These are phyloP conservation scores for Drosophila bunnanda DNA, from an alignment of 2,888 invertebrate genomes.

Conservation along the genomic window DNA sequence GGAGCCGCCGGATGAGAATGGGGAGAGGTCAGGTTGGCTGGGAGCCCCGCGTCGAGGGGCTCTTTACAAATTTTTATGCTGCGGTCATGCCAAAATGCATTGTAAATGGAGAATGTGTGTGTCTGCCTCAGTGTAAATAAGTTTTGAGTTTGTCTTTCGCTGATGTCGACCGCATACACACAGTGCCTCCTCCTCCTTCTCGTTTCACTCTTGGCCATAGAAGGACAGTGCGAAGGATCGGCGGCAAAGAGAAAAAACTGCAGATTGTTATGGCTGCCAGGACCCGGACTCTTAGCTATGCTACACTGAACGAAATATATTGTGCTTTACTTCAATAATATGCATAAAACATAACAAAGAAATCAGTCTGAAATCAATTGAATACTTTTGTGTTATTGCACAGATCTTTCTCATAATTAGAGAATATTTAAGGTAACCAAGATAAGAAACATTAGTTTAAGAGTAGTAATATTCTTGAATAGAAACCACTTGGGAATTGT, in stretches of 20 bases:
- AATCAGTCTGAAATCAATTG: too few relatives aligned
- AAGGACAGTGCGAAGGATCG: conserved; percentile 23
- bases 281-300: conserved; percentile 34
- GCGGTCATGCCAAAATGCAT: conserved; percentile 49
- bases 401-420: too few relatives aligned
- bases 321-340: too few relatives aligned
- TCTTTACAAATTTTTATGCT: conserved; percentile 48
- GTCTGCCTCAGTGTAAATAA: conserved; percentile 48
- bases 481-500: not conserved
- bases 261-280: conserved; percentile 59
- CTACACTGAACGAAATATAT: conserved; percentile 1
- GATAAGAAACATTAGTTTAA: too few relatives aligned
- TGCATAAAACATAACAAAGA: too few relatives aligned
- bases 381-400: too few relatives aligned
- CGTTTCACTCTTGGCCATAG: not conserved
- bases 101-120: conserved; percentile 52
- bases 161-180: conserved; percentile 49
- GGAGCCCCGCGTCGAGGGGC: conserved; percentile 27
- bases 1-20: conserved; percentile 5
- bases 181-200: conserved; percentile 9
- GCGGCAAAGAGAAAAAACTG: conserved; percentile 53
- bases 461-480: too few relatives aligned
- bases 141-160: conserved; percentile 39
- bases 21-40: conserved; percentile 29
- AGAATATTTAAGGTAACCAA: too few relatives aligned